Conservation (phyloP, 2,113 vertebrate species). For the Uria aalge region DNA sequence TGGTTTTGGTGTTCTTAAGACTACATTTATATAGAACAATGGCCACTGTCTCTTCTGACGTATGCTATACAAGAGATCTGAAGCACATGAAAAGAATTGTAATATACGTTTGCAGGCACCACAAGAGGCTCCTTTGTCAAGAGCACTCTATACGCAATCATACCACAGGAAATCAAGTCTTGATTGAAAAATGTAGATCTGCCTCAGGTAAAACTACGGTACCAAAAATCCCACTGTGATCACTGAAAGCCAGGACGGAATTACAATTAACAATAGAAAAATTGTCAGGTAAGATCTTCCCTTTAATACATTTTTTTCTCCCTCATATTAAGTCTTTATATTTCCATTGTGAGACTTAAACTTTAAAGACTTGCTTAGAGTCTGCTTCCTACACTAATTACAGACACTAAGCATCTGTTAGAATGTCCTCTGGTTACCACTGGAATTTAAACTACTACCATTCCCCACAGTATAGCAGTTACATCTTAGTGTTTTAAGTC, state of each 20-base stretch:
- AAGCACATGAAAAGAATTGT: not conserved
- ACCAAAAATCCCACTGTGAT: not conserved
- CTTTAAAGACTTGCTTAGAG: slow-evolving; percentile 24
- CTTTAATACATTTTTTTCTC: not conserved
- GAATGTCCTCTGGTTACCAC: slow-evolving; percentile 31
- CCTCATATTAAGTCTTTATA: not conserved
- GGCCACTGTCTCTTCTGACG: not conserved
- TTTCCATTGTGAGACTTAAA: slow-evolving; percentile 48
- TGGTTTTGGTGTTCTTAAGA: not conserved
- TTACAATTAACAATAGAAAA: not conserved
- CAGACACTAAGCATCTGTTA: slow-evolving; percentile 21
- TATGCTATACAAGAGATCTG: not conserved
- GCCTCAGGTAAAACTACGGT: not conserved
- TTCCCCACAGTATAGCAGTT: not conserved
- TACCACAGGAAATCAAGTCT: not conserved
- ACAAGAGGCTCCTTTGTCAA: not conserved
- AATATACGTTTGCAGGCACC: not conserved
- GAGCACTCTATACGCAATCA: not conserved
- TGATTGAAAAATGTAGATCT: not conserved
- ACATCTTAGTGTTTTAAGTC: slow-evolving; percentile 14
- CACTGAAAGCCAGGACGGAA: not conserved
- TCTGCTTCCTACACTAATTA: slow-evolving; percentile 53
- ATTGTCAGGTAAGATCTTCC: not conserved
- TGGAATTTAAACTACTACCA: slow-evolving; percentile 33
- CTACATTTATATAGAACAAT: not conserved